These are phyloP conservation scores for Microctonus brassicae DNA, from an alignment of 2,888 invertebrate genomes.

Conservation along the genomic window DNA sequence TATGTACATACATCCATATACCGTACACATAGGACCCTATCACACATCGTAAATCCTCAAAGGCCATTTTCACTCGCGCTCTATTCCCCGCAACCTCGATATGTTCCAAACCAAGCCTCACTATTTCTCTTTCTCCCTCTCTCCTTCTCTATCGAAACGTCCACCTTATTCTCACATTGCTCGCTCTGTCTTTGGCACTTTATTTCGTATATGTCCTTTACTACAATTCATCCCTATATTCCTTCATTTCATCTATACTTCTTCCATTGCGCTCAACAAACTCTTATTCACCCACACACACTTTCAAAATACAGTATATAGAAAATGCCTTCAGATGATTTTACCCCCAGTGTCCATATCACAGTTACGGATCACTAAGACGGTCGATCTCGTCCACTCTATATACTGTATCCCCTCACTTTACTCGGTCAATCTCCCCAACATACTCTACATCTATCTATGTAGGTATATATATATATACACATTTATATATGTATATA, in stretches of 20 bases:
- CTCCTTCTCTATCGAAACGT: background rate
- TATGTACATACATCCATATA: too few species aligned
- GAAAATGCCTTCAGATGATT: slow-evolving; percentile 43
- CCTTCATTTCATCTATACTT: slow-evolving; percentile 12
- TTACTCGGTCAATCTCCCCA: slow-evolving; percentile 36
- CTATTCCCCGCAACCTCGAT: slow-evolving; percentile 23
- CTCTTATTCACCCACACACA: background rate
- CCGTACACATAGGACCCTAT: slow-evolving; percentile 39
- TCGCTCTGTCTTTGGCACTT: slow-evolving; percentile 23
- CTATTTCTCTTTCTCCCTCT: too few species aligned
- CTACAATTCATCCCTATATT: slow-evolving; percentile 22
- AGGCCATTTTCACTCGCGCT: slow-evolving; percentile 45
- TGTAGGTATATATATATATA: background rate
- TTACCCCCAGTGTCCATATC: slow-evolving; percentile 43
- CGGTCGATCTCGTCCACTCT: background rate
- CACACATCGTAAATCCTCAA: slow-evolving; percentile 48
- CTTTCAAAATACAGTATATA: background rate
- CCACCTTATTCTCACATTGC: slow-evolving; percentile 20
- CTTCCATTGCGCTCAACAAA: background rate
- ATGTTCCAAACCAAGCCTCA: slow-evolving; percentile 28
- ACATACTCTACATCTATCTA: background rate
- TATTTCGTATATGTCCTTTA: slow-evolving; percentile 19
- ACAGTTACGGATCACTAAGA: background rate
- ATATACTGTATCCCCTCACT: slow-evolving; percentile 25
- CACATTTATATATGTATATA: too few species aligned